Percentiles rank a stretch among this genome's conserved stretches.
Conservation (phyloP, 1,140 invertebrate species). For the Drosophila orosa region DNA sequence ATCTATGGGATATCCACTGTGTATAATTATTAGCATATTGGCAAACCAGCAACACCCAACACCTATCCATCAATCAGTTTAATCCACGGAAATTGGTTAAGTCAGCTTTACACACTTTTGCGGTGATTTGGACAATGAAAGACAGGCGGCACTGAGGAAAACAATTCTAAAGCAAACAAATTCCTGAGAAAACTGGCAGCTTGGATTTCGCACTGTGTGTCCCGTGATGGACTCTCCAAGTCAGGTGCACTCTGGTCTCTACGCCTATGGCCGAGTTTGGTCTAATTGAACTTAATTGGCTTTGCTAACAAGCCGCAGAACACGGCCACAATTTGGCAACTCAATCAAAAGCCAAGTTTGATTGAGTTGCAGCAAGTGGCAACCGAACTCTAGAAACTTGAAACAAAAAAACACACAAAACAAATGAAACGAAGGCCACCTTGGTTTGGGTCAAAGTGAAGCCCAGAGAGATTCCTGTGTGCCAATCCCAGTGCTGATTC, state of each 20-base stretch:
- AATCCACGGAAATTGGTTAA: conserved; percentile 6
- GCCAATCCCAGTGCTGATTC: background rate
- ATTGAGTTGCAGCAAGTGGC: conserved; percentile 37
- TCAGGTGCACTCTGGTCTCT: background rate
- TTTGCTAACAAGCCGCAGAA: conserved; percentile 58
- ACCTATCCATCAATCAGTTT: conserved; percentile 3
- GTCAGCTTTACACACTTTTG: conserved; percentile 16
- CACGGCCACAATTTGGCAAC: conserved; percentile 48
- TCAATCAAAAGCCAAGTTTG: conserved; percentile 42
- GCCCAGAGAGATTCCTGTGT: background rate
- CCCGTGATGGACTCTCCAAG: background rate
- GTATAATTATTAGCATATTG: background rate
- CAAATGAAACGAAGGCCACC: conserved; percentile 3
- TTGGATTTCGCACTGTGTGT: background rate
- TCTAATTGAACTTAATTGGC: conserved; percentile 74
- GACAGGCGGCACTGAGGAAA: background rate
- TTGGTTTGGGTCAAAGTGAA: background rate
- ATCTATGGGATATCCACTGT: too few species aligned
- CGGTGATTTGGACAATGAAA: background rate
- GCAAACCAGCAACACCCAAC: conserved; percentile 2
- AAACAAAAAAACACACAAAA: too few species aligned
- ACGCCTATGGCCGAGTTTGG: conserved; percentile 26
- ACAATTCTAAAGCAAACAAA: background rate
- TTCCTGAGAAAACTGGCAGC: accelerated
- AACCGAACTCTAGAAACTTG: conserved; percentile 2